Percentiles rank a stretch among this genome's conserved stretches.
phyloP scores from a whole-genome alignment of 2,113 vertebrate species.

The Tapirus terrestris region DNA sequence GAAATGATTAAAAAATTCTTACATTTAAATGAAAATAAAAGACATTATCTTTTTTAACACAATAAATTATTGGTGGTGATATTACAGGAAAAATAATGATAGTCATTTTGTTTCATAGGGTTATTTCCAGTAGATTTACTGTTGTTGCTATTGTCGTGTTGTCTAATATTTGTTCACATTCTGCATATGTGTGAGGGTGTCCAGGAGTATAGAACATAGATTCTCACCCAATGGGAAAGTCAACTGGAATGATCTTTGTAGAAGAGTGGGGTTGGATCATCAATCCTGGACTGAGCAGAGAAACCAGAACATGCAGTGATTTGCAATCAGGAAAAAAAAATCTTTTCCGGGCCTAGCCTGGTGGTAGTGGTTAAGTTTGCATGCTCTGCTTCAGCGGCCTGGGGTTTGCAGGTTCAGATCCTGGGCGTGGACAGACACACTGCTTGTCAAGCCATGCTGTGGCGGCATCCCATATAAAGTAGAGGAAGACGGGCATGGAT shows the following conservation, averaged over 20 bases:
- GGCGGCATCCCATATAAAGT: no score
- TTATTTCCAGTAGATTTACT: neutral
- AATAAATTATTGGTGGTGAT: neutral
- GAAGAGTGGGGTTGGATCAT: neutral
- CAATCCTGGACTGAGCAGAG: neutral
- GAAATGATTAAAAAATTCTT: neutral
- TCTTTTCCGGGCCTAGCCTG: no score
- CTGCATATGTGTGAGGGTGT: neutral
- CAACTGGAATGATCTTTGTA: neutral
- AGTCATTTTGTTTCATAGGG: neutral
- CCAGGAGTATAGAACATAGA: neutral
- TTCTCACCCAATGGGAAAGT: neutral
- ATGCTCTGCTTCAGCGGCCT: no score
- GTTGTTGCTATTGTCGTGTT: neutral
- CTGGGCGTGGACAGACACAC: no score
- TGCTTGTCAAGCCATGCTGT: no score
- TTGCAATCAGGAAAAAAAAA: neutral
- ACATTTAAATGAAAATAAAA: neutral
- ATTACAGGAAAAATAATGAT: neutral
- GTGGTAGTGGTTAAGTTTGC: no score
- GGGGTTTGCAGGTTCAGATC: no score
- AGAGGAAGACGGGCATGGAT: no score
- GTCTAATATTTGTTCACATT: neutral
- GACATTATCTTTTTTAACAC: neutral
- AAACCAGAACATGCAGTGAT: neutral